These are phyloP conservation scores for Recurvirostra avosetta DNA, from an alignment of 2,113 vertebrate genomes.

Conservation along the genomic window DNA sequence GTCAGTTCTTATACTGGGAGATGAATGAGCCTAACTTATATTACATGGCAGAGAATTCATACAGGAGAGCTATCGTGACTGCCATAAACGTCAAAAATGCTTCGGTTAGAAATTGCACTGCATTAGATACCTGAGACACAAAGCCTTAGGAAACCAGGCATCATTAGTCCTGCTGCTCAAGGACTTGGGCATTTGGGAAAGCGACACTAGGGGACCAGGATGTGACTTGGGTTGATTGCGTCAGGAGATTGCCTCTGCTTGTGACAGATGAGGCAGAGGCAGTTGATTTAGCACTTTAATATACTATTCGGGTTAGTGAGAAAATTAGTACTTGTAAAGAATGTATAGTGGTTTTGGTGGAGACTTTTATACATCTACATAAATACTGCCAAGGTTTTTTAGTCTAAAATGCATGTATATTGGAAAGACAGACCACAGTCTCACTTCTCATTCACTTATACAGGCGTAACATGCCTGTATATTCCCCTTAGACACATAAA, in stretches of 20 bases:
- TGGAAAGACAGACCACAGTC: background rate
- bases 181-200: background rate
- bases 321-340: background rate
- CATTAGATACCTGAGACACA: background rate
- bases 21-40: background rate
- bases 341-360: background rate
- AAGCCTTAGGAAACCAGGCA: background rate
- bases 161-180: background rate
- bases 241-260: background rate
- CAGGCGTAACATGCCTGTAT: background rate
- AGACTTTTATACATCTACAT: background rate
- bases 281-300: background rate
- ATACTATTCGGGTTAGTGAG: background rate
- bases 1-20: background rate
- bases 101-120: background rate
- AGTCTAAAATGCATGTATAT: background rate
- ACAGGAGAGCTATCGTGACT: background rate
- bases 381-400: background rate
- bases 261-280: background rate
- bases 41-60: background rate
- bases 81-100: background rate
- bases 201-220: background rate
- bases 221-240: background rate
- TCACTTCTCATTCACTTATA: background rate
- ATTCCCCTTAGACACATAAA: background rate